Percentiles rank a stretch among this genome's conserved stretches.
phyloP scores from a whole-genome alignment of 2,888 invertebrate genomes.

The Patella ulyssiponensis region DNA sequence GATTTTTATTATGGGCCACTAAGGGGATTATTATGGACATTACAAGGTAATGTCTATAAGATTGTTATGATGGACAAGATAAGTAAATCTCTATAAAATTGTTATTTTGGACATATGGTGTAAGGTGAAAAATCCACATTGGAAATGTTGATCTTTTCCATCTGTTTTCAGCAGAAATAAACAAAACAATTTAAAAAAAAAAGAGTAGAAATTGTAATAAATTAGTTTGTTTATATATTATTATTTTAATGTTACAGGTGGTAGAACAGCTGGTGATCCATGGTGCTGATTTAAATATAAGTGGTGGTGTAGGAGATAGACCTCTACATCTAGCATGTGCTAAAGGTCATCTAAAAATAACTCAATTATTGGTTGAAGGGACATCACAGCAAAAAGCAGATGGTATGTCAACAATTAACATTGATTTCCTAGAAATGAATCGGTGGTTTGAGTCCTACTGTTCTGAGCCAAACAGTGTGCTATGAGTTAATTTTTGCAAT shows the following conservation, averaged over 20 bases:
- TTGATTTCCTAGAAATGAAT: too few relatives aligned
- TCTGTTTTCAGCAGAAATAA: neutral
- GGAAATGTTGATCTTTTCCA: neutral
- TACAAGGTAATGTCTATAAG: too few relatives aligned
- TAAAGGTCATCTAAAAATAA: conserved; percentile 69
- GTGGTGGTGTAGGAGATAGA: conserved; percentile 73
- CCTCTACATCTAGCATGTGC: conserved; percentile 73
- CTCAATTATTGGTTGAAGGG: conserved; percentile 70
- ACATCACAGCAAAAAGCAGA: conserved; percentile 66
- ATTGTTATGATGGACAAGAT: too few relatives aligned
- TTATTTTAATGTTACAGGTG: conserved; percentile 56
- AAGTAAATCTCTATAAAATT: too few relatives aligned
- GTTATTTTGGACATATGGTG: too few relatives aligned
- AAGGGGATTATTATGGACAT: too few relatives aligned
- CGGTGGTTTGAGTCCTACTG: too few relatives aligned
- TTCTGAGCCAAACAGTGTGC: too few relatives aligned
- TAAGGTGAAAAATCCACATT: neutral
- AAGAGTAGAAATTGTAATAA: neutral
- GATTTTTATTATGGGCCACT: too few relatives aligned
- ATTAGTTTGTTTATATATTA: too few relatives aligned
- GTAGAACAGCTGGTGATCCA: conserved; percentile 67
- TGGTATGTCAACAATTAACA: conserved; percentile 52
- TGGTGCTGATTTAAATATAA: conserved; percentile 71
- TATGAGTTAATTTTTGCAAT: too few relatives aligned
- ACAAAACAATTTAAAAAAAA: neutral